These are phyloP conservation scores for Cataglyphis rosenhaueri DNA, from an alignment of 2,888 invertebrate genomes.

Conservation along the genomic window DNA sequence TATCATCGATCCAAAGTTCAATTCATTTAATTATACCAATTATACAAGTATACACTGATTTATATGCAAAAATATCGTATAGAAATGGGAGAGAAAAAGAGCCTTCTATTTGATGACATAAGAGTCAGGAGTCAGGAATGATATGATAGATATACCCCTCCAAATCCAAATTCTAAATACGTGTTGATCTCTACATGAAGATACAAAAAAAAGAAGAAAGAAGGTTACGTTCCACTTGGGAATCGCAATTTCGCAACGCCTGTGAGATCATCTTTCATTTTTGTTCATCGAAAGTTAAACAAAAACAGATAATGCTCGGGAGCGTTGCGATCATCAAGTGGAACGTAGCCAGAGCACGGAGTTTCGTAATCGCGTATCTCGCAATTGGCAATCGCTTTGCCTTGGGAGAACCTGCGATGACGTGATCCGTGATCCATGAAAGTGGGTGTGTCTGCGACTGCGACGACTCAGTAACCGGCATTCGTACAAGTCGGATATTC, in stretches of 20 bases:
- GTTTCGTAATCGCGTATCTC: conserved; percentile 22
- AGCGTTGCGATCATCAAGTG: conserved; percentile 1
- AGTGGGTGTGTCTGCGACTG: conserved; percentile 70
- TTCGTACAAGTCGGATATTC: conserved; percentile 52
- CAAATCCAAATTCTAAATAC: not conserved
- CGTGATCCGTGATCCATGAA: conserved; percentile 65
- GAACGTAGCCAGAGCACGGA: not conserved
- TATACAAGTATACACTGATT: not conserved
- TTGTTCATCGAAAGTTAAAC: not conserved
- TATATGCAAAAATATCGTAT: not conserved
- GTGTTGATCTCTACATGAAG: not conserved
- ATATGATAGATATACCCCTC: not conserved
- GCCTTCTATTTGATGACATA: not conserved
- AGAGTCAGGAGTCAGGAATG: not conserved
- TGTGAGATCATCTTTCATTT: not conserved
- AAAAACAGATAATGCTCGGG: not conserved
- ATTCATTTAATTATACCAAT: not conserved
- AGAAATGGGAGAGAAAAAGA: not conserved
- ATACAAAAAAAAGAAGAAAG: too few relatives aligned
- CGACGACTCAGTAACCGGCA: conserved; percentile 63
- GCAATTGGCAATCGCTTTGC: conserved; percentile 46
- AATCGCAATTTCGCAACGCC: not conserved
- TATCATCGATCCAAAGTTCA: not conserved
- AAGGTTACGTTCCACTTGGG: not conserved
- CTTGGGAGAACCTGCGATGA: conserved; percentile 66